phyloP scores from a whole-genome alignment of 2,113 vertebrate species.

The Motacilla alba region DNA sequence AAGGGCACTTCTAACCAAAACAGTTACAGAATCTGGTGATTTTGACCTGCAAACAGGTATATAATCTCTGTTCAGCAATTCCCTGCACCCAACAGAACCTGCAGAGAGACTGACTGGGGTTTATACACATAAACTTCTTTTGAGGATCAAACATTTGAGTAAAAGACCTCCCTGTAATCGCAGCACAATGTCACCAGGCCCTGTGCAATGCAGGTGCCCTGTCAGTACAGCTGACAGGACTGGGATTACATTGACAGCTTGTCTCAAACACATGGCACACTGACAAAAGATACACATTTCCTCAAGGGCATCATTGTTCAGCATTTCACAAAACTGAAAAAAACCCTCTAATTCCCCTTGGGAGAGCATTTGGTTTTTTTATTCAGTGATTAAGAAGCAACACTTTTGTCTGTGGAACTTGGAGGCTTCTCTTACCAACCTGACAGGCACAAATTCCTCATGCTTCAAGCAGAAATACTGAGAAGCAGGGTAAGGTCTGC shows the following conservation, averaged over 20 bases:
- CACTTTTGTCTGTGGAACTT: neutral
- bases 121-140: neutral
- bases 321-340: constrained; percentile 17
- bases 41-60: neutral
- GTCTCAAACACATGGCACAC: neutral
- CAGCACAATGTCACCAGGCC: neutral
- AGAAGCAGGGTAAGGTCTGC: neutral
- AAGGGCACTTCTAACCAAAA: neutral
- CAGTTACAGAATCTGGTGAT: neutral
- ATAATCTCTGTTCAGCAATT: neutral
- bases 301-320: neutral
- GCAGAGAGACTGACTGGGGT: neutral
- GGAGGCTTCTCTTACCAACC: neutral
- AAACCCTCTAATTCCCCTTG: neutral
- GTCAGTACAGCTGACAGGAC: neutral
- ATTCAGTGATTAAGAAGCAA: neutral
- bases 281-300: constrained; percentile 32
- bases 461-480: neutral
- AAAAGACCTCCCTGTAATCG: neutral
- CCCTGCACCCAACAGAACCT: neutral
- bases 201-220: neutral
- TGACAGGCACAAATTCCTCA: neutral
- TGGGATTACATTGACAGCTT: neutral
- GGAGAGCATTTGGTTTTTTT: neutral
- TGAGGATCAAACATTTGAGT: neutral